phyloP scores from a whole-genome alignment of 2,888 invertebrate genomes.

The Platerodrilus igneus region DNA sequence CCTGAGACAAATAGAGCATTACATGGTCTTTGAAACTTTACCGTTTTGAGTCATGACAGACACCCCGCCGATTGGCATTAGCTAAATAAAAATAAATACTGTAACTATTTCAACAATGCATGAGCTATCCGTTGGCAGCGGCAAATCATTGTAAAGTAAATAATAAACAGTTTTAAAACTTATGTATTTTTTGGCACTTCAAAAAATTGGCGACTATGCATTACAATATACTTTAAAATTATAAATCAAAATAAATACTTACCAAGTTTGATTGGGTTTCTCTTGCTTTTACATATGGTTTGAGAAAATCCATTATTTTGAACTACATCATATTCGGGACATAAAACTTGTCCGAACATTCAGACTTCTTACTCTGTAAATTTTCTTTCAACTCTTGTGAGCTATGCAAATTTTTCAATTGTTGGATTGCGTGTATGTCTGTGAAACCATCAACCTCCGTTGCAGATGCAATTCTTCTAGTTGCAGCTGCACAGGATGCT shows the following conservation, averaged over 20 bases:
- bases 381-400: slow-evolving; percentile 19
- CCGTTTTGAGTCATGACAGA: neutral
- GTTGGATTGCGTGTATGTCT: slow-evolving; percentile 11
- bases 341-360: slow-evolving; percentile 11
- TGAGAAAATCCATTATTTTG: slow-evolving; percentile 18
- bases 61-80: slow-evolving; percentile 8
- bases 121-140: too few relatives aligned
- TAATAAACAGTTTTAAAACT: too few relatives aligned
- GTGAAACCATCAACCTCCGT: slow-evolving; percentile 15
- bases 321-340: slow-evolving; percentile 13
- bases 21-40: slow-evolving; percentile 5
- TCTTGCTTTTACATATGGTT: slow-evolving; percentile 14
- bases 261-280: slow-evolving; percentile 10
- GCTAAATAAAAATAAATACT: slow-evolving; percentile 10
- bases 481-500: slow-evolving; percentile 13
- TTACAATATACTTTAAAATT: neutral
- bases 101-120: slow-evolving; percentile 10
- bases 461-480: slow-evolving; percentile 9
- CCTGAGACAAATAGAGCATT: slow-evolving; percentile 7
- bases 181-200: too few relatives aligned
- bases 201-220: too few relatives aligned
- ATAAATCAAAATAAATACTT: slow-evolving; percentile 6
- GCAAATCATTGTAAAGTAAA: too few relatives aligned
- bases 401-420: slow-evolving; percentile 20
- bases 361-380: slow-evolving; percentile 8